Percentiles rank a stretch among this genome's conserved stretches.
phyloP scores from a whole-genome alignment of 2,888 invertebrate genomes.

The Phengaris alcon region DNA sequence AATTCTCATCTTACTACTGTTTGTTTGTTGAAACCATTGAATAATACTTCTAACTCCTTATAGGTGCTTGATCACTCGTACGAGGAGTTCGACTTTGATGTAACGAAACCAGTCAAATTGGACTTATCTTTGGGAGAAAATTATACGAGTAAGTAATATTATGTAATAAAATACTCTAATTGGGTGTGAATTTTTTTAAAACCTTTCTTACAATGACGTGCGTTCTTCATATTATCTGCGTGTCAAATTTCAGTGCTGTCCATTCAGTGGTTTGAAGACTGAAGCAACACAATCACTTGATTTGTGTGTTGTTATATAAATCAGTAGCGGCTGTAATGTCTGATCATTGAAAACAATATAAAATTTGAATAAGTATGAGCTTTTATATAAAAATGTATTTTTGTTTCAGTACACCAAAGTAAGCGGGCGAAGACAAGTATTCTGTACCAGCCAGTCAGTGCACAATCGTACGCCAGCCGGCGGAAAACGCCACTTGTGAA shows the following conservation, averaged over 20 bases:
- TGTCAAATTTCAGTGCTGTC: too few species aligned
- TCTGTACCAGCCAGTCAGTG: conserved; percentile 58
- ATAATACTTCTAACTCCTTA: not conserved
- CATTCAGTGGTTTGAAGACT: too few species aligned
- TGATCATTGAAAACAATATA: too few species aligned
- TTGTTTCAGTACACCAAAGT: conserved; percentile 27
- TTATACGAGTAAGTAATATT: conserved; percentile 62
- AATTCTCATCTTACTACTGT: not conserved
- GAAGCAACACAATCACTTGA: too few species aligned
- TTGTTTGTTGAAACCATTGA: not conserved
- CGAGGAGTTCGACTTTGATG: conserved; percentile 87
- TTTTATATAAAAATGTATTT: not conserved
- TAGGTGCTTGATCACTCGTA: conserved; percentile 85
- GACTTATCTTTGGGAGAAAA: conserved; percentile 80
- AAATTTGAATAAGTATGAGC: too few species aligned
- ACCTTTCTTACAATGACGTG: too few species aligned
- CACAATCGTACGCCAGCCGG: conserved; percentile 71
- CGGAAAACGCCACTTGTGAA: conserved; percentile 82
- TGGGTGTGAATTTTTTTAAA: not conserved
- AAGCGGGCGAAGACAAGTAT: conserved; percentile 59
- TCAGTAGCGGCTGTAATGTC: too few species aligned
- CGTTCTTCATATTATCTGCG: too few species aligned
- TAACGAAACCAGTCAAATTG: conserved; percentile 78
- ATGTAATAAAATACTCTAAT: not conserved
- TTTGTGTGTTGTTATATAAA: too few species aligned